phyloP scores from a whole-genome alignment of 2,888 invertebrate genomes.

The Pristionchus mayeri region DNA sequence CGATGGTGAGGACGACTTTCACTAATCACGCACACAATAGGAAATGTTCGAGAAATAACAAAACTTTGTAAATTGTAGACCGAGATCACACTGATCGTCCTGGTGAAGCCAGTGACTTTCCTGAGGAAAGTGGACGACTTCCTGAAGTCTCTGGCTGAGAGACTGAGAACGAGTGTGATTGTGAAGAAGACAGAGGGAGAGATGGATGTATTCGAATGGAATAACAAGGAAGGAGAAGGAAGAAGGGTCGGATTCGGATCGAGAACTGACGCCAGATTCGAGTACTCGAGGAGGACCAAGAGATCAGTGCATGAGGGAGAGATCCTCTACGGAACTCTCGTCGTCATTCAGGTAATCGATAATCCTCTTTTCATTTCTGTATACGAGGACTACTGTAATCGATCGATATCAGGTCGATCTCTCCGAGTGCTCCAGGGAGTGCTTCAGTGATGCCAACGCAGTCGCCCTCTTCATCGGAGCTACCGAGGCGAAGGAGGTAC shows the following conservation, averaged over 20 bases:
- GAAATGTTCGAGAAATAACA: conserved; percentile 1
- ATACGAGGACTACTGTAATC: neutral
- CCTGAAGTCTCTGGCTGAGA: conserved; percentile 61
- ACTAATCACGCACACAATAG: neutral
- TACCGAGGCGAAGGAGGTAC: conserved; percentile 61
- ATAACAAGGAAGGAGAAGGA: conserved; percentile 51
- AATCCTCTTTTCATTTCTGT: neutral
- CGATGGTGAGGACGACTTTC: conserved; percentile 48
- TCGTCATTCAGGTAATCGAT: conserved; percentile 46
- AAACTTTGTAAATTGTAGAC: conserved; percentile 53
- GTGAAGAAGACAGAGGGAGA: conserved; percentile 57
- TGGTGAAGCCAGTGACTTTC: conserved; percentile 60
- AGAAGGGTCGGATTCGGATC: neutral
- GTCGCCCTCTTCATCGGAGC: conserved; percentile 69
- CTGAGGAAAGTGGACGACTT: conserved; percentile 55
- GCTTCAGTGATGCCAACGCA: conserved; percentile 66
- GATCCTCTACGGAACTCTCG: conserved; percentile 1
- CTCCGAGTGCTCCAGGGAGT: conserved; percentile 55
- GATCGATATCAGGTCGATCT: conserved; percentile 58
- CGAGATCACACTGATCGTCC: conserved; percentile 64
- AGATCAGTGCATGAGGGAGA: neutral
- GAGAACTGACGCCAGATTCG: conserved; percentile 18
- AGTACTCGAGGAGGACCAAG: neutral
- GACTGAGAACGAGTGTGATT: conserved; percentile 63
- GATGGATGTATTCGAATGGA: conserved; percentile 70